A percentile compares a stretch with the other conserved stretches of the same genome.
These are phyloP conservation scores for Gopherus flavomarginatus DNA, from an alignment of 2,113 vertebrate genomes.

Conservation along the genomic window DNA sequence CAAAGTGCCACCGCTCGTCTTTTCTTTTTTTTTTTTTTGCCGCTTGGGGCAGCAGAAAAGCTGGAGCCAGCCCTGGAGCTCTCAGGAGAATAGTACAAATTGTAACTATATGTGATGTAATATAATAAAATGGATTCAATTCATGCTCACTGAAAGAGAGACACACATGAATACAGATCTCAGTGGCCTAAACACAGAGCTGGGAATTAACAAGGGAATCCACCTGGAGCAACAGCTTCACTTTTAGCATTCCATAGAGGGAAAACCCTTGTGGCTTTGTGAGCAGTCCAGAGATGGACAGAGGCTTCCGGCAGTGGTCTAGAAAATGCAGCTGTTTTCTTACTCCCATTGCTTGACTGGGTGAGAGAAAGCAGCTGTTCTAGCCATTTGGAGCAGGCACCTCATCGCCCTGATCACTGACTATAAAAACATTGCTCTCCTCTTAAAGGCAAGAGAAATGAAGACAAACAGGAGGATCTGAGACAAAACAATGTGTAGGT, in stretches of 20 bases:
- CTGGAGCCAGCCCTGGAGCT: background rate
- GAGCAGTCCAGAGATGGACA: background rate
- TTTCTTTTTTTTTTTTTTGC: too few relatives aligned
- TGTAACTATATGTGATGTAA: background rate
- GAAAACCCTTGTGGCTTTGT: background rate
- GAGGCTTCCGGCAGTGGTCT: background rate
- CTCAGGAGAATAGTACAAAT: background rate
- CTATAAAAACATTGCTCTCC: background rate
- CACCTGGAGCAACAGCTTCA: background rate
- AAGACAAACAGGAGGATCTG: background rate
- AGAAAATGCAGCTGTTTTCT: background rate
- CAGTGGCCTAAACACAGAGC: background rate
- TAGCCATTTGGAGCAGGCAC: background rate
- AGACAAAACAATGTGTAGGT: background rate
- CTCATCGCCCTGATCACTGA: background rate
- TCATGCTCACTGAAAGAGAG: background rate
- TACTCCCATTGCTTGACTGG: background rate
- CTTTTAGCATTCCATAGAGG: background rate
- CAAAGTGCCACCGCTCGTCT: too few relatives aligned
- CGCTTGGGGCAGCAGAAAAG: too few relatives aligned
- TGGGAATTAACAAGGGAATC: background rate
- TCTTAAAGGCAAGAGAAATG: background rate
- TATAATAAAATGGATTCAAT: background rate
- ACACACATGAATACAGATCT: background rate
- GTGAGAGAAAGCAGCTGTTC: background rate